A percentile compares a stretch with the other conserved stretches of the same genome.
These are phyloP conservation scores for Rhinolophus sinicus DNA, from an alignment of 2,113 vertebrate species.

Conservation along the genomic window DNA sequence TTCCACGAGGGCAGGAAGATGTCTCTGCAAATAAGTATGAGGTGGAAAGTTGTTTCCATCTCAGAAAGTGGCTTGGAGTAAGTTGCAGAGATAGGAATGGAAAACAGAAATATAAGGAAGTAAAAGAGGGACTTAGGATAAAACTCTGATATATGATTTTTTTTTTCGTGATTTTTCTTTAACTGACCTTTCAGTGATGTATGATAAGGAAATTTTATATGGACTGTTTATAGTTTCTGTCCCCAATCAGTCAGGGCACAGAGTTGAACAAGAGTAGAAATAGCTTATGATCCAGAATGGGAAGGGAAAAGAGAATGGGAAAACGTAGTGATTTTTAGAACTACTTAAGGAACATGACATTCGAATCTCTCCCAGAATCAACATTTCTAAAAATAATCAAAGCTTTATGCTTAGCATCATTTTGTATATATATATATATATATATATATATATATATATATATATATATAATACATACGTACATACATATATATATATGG, in stretches of 20 bases:
- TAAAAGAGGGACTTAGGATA: conserved; percentile 30
- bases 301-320: neutral
- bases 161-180: neutral
- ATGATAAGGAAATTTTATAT: conserved; percentile 20
- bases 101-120: conserved; percentile 1
- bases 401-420: neutral
- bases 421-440: neutral
- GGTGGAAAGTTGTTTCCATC: neutral
- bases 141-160: conserved; percentile 22
- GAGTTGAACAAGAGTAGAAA: conserved; percentile 10
- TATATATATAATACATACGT: neutral
- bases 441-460: neutral
- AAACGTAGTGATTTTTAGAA: neutral
- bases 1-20: neutral
- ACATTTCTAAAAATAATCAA: conserved; percentile 40
- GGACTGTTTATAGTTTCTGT: conserved; percentile 36
- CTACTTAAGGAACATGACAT: neutral
- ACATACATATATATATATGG: neutral
- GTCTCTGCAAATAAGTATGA: neutral
- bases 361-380: neutral
- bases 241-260: conserved; percentile 20
- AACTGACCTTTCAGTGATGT: conserved; percentile 19
- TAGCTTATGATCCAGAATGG: conserved; percentile 1
- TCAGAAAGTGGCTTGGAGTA: neutral
- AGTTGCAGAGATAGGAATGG: neutral